phyloP scores from a whole-genome alignment of 2,113 vertebrate species.

The Channa maculata region DNA sequence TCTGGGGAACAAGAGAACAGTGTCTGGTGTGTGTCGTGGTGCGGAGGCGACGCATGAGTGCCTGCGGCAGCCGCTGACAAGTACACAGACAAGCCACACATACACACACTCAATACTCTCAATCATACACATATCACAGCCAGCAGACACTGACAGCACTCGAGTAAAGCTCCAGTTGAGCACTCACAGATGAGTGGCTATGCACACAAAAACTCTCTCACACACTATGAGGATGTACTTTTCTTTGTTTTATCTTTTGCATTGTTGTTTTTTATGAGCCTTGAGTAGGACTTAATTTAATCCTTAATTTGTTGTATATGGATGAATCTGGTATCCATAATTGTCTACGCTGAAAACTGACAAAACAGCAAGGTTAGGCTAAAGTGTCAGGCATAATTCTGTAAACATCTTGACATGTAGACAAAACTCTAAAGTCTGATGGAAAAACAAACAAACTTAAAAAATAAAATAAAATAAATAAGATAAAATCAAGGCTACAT shows the following conservation, averaged over 20 bases:
- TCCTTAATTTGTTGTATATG: slow-evolving; percentile 26
- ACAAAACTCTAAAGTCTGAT: neutral
- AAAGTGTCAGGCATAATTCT: neutral
- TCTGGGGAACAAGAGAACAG: slow-evolving; percentile 81
- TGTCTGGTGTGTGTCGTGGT: slow-evolving; percentile 83
- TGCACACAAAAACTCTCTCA: slow-evolving; percentile 43
- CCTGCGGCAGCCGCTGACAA: slow-evolving; percentile 80
- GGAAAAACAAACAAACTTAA: slow-evolving; percentile 12
- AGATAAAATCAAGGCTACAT: neutral
- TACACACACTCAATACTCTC: slow-evolving; percentile 68
- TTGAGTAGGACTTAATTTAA: slow-evolving; percentile 15
- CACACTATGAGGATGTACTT: slow-evolving; percentile 44
- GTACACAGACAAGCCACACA: slow-evolving; percentile 72
- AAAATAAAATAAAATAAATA: too few species aligned
- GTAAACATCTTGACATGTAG: neutral
- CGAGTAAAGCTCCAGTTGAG: slow-evolving; percentile 74
- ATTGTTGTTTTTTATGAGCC: slow-evolving; percentile 39
- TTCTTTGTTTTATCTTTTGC: slow-evolving; percentile 80
- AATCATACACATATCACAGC: slow-evolving; percentile 79
- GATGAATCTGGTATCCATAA: slow-evolving; percentile 18
- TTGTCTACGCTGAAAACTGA: slow-evolving; percentile 12
- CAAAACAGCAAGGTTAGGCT: slow-evolving; percentile 3
- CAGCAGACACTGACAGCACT: slow-evolving; percentile 78
- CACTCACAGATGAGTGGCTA: slow-evolving; percentile 75
- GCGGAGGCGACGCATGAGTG: slow-evolving; percentile 83